These are phyloP conservation scores for Felis catus DNA, from an alignment of 2,113 vertebrate genomes.

Conservation along the genomic window F.catus_Fca126_mat1.0 CM031425.1:8670001-8670500, in stretches of 20 bases:
- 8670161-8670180: not conserved
- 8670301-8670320: not conserved
- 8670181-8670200: not conserved
- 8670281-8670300: not conserved
- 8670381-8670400: too few species aligned
- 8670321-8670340: not conserved
- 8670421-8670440: not conserved
- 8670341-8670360: too few species aligned
- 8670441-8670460: not conserved
- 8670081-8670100: not conserved
- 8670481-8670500: not conserved
- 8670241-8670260: not conserved
- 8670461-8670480: not conserved
- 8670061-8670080: not conserved
- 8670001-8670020: not conserved
- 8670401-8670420: not conserved
- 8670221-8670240: not conserved
- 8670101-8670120: not conserved
- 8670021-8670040: not conserved
- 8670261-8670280: not conserved
- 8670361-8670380: not conserved
- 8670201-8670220: not conserved
- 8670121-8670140: not conserved
- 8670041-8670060: not conserved
- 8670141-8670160: not conserved